Conservation (phyloP, 2,113 vertebrate genomes). For the Pontoporia blainvillei region DNA sequence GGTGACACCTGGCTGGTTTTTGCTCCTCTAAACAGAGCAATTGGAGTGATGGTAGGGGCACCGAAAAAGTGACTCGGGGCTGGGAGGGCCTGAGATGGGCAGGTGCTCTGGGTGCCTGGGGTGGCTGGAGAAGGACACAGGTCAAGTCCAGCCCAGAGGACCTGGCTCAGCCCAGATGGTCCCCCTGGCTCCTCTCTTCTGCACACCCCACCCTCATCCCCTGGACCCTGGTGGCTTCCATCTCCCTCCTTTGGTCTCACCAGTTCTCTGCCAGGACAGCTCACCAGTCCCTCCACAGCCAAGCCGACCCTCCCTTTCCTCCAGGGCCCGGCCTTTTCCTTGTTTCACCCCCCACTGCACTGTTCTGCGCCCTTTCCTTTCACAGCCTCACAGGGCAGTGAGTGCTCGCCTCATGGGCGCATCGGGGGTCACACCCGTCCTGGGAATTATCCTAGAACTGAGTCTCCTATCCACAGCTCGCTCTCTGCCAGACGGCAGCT, state of each 20-base stretch:
- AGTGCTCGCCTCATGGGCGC: rapidly evolving
- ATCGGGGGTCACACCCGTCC: background rate
- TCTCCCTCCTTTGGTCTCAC: background rate
- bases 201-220: background rate
- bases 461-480: background rate
- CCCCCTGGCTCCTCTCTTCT: background rate
- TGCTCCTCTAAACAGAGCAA: conserved; percentile 73
- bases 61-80: background rate
- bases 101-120: background rate
- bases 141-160: background rate
- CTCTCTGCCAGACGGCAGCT: background rate
- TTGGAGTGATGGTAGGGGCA: conserved; percentile 59
- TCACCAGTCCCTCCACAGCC: background rate
- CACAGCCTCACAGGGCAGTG: background rate
- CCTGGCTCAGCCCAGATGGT: background rate
- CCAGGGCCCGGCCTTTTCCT: background rate
- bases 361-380: background rate
- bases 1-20: conserved; percentile 82
- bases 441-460: background rate
- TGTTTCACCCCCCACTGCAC: rapidly evolving
- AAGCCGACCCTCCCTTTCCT: background rate
- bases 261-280: background rate
- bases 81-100: background rate
- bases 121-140: background rate
- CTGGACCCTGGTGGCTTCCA: rapidly evolving